These are phyloP conservation scores for Cyanocitta stelleri DNA, from an alignment of 2,113 vertebrate genomes.

Conservation along the genomic window DNA sequence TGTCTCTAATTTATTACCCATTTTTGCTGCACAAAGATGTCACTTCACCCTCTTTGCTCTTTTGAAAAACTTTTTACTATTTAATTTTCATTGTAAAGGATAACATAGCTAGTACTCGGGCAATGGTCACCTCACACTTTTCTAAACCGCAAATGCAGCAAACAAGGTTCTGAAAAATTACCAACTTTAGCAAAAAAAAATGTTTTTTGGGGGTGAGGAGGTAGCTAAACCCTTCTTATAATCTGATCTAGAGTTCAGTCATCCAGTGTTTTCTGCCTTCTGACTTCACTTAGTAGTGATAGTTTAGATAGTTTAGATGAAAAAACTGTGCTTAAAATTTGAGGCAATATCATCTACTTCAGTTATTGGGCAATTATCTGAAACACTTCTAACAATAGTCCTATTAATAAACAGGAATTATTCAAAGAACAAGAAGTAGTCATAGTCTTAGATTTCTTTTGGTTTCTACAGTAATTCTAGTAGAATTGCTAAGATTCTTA, in stretches of 20 bases:
- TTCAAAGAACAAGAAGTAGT: not conserved
- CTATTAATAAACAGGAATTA: not conserved
- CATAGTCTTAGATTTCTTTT: not conserved
- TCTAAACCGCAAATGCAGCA: not conserved
- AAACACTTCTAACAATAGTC: not conserved
- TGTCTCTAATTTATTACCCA: not conserved
- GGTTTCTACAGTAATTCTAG: not conserved
- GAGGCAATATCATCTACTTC: not conserved
- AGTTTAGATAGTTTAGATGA: not conserved
- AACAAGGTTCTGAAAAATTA: not conserved
- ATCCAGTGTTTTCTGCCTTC: not conserved
- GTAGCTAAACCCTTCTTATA: not conserved
- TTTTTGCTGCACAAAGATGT: not conserved
- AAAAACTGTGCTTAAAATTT: not conserved
- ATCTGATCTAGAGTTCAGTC: not conserved
- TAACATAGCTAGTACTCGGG: not conserved
- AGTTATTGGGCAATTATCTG: not conserved
- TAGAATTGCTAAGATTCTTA: not conserved
- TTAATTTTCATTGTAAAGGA: not conserved
- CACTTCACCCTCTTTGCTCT: not conserved
- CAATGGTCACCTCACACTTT: not conserved
- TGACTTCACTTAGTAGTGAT: not conserved
- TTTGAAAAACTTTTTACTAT: not conserved
- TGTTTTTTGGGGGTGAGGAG: accelerated
- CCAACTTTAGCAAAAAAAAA: not conserved